A percentile compares a stretch with the other conserved stretches of the same genome.
Evolutionary conservation across 2,113 vertebrate genomes (phyloP).

Genomic region (Colossoma macropomum): DNA sequence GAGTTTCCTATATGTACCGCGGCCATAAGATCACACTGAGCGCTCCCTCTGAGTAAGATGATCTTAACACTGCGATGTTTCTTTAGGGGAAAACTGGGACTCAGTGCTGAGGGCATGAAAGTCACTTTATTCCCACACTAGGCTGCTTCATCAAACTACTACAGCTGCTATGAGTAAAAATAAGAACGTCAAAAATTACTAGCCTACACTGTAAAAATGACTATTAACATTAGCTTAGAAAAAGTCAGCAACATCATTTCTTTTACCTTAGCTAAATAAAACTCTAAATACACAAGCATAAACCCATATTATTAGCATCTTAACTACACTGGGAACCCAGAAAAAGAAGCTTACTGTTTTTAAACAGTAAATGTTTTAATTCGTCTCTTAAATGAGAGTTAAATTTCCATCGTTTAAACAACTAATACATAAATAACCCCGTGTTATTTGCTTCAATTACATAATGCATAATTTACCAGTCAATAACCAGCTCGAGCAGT

Average conservation of each 20-base stretch:
- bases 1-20: background rate
- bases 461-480: background rate
- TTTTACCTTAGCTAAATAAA: too few relatives aligned
- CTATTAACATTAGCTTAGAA: background rate
- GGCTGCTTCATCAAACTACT: background rate
- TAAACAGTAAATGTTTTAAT: background rate
- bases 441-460: conserved; percentile 12
- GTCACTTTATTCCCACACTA: background rate
- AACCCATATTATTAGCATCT: too few relatives aligned
- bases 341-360: too few relatives aligned
- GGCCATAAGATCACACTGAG: background rate
- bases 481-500: background rate
- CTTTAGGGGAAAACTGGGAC: background rate
- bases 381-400: background rate
- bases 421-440: background rate
- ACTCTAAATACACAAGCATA: too few relatives aligned
- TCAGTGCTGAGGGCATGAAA: background rate
- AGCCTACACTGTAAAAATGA: too few relatives aligned
- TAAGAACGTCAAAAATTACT: background rate
- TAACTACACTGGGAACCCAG: too few relatives aligned
- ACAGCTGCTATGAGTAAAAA: too few relatives aligned
- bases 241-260: background rate
- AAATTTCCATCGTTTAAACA: background rate
- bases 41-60: conserved; percentile 7
- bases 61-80: background rate